phyloP scores from a whole-genome alignment of 2,113 vertebrate species.

The Phyllostomus hastatus region DNA sequence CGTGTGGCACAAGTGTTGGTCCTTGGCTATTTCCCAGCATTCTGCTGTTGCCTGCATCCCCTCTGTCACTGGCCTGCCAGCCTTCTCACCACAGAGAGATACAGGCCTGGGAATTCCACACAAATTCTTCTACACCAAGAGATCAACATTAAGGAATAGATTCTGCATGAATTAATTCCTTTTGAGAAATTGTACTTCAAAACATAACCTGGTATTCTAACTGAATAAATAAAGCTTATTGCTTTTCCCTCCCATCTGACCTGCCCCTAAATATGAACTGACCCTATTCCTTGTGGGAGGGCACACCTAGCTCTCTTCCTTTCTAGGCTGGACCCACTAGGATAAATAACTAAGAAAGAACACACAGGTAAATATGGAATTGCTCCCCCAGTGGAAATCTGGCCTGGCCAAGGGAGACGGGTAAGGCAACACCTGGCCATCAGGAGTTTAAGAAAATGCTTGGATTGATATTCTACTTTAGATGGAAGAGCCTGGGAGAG shows the following conservation, averaged over 20 bases:
- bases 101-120: not conserved
- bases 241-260: not conserved
- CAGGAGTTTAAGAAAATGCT: not conserved
- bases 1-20: fast-evolving
- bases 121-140: not conserved
- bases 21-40: not conserved
- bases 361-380: not conserved
- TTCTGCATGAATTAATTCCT: not conserved
- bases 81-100: not conserved
- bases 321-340: not conserved
- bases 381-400: not conserved
- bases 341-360: not conserved
- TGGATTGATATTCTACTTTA: not conserved
- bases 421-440: not conserved
- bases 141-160: not conserved
- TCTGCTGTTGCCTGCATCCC: not conserved
- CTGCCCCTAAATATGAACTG: not conserved
- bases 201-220: not conserved
- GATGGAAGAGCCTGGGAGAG: not conserved
- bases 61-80: not conserved
- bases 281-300: not conserved
- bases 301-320: not conserved
- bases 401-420: not conserved
- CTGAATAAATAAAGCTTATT: not conserved
- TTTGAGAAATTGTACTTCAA: not conserved